phyloP scores from a whole-genome alignment of 2,888 invertebrate genomes.

The Cantharis rufa region DNA sequence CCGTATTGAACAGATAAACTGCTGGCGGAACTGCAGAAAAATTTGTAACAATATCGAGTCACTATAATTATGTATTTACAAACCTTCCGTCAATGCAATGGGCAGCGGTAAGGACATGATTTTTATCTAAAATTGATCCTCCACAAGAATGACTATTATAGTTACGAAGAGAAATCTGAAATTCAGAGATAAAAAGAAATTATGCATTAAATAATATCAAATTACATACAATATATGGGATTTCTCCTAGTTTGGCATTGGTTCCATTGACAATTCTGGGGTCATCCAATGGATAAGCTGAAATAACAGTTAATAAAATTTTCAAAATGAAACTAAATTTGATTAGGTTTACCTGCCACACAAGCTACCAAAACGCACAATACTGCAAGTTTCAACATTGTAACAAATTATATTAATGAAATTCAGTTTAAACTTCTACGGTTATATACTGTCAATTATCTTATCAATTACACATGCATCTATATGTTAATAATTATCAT shows the following conservation, averaged over 20 bases:
- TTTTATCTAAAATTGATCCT: not conserved
- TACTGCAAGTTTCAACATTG: not conserved
- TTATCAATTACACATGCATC: too few relatives aligned
- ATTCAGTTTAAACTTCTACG: not conserved
- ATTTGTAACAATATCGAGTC: not conserved
- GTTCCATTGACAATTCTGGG: not conserved
- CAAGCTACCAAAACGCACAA: not conserved
- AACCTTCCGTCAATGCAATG: constrained; percentile 24
- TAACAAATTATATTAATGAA: not conserved
- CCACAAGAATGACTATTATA: not conserved
- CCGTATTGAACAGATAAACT: constrained; percentile 25
- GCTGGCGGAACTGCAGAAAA: not conserved
- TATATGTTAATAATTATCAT: too few relatives aligned
- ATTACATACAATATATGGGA: not conserved
- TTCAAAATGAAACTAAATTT: not conserved
- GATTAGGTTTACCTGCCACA: not conserved
- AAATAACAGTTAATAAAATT: not conserved
- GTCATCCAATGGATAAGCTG: not conserved
- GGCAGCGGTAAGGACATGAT: constrained; percentile 29
- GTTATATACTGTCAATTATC: not conserved
- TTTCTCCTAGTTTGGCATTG: not conserved
- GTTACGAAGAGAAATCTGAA: not conserved
- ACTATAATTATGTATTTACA: not conserved
- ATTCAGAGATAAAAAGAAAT: too few relatives aligned
- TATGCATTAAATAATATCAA: too few relatives aligned